Evolutionary conservation across 1,140 invertebrate species (phyloP).

Genomic region (Berghia stephanieae): DNA sequence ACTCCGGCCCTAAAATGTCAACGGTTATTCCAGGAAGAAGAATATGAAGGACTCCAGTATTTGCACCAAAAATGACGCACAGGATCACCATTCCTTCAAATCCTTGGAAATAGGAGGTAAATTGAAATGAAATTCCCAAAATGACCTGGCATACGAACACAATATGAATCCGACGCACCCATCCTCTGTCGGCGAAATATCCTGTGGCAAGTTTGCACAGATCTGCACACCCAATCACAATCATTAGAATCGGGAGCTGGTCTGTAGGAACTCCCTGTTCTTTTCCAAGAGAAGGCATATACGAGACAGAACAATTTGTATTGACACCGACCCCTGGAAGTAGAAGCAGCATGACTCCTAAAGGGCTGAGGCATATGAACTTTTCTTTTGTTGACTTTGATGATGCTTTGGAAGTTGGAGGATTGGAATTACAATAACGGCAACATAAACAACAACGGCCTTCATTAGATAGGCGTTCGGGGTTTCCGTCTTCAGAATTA

Average conservation of each 20-base stretch:
- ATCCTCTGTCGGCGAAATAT: not conserved
- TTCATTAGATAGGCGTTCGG: not conserved
- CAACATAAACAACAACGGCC: not conserved
- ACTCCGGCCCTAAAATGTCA: not conserved
- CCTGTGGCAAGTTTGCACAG: slow-evolving; percentile 16
- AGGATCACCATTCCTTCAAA: slow-evolving; percentile 11
- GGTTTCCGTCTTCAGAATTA: not conserved
- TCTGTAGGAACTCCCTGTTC: slow-evolving; percentile 13
- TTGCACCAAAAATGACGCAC: not conserved
- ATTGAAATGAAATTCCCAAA: not conserved
- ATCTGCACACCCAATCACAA: not conserved
- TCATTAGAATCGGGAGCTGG: not conserved
- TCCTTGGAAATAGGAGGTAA: not conserved
- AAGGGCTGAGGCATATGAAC: not conserved
- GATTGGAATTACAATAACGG: not conserved
- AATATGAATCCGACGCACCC: not conserved
- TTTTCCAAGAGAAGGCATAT: slow-evolving; percentile 7
- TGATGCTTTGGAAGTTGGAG: too few relatives aligned
- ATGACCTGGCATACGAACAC: not conserved
- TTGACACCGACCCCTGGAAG: slow-evolving; percentile 1
- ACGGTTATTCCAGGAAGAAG: not conserved
- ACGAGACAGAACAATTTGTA: not conserved
- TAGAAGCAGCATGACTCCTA: not conserved
- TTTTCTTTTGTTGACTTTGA: not conserved
- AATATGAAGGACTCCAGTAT: not conserved